Evolutionary conservation across 2,113 vertebrate species (phyloP).

Genomic region (Albula goreensis): DNA sequence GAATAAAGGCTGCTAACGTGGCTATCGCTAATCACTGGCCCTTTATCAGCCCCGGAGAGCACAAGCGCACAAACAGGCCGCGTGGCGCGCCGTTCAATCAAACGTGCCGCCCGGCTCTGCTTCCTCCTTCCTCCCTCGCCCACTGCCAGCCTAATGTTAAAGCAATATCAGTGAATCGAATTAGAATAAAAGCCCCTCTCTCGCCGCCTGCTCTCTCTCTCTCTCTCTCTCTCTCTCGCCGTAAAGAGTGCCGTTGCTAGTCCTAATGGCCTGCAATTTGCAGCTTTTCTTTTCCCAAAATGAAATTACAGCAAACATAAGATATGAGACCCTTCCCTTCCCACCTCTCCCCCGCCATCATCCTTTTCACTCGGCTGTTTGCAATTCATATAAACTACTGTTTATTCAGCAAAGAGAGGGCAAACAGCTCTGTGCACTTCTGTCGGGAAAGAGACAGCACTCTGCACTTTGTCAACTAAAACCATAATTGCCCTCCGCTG

Average conservation of each 20-base stretch:
- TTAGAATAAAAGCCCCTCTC: constrained; percentile 68
- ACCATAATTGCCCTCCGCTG: background rate
- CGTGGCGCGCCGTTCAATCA: constrained; percentile 58
- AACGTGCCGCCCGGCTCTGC: constrained; percentile 40
- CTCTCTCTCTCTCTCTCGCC: constrained; percentile 54
- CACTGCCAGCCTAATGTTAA: constrained; percentile 45
- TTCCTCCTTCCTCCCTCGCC: constrained; percentile 51
- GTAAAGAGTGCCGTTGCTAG: constrained; percentile 58
- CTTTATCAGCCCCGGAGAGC: constrained; percentile 26
- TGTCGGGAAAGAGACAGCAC: background rate
- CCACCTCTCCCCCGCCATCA: constrained; percentile 34
- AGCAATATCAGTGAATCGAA: constrained; percentile 65
- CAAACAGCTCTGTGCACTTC: background rate
- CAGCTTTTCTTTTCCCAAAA: constrained; percentile 63
- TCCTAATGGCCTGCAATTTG: constrained; percentile 73
- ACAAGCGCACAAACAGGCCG: constrained; percentile 44
- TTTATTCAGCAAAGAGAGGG: constrained; percentile 1
- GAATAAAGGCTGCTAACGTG: constrained; percentile 14
- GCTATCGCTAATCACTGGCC: constrained; percentile 45
- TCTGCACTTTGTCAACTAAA: background rate
- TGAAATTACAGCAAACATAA: constrained; percentile 67
- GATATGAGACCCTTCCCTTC: constrained; percentile 49
- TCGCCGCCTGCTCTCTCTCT: constrained; percentile 50
- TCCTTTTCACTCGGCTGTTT: constrained; percentile 24
- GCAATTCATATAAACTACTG: background rate